Conservation (phyloP, 2,797 vertebrate genomes). For the Chaetophractus vellerosus region DNA sequence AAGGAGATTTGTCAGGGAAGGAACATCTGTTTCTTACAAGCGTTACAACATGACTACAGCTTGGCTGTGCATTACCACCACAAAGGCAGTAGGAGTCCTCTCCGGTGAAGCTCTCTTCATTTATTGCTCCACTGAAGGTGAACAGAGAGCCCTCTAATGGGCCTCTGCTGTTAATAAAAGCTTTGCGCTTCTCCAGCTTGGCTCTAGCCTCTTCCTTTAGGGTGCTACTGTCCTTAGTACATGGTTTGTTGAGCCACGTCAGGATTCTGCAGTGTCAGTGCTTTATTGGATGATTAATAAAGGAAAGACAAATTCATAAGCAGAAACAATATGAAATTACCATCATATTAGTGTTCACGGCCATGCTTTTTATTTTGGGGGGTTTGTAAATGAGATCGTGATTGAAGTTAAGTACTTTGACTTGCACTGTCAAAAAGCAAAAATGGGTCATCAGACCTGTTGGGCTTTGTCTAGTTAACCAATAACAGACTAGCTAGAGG, state of each 20-base stretch:
- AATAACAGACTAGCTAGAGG: slow-evolving; percentile 84
- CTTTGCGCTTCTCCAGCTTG: slow-evolving; percentile 92
- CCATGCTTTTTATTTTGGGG: slow-evolving; percentile 91
- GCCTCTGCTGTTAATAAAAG: slow-evolving; percentile 99
- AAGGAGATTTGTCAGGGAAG: slow-evolving; percentile 97
- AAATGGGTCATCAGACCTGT: slow-evolving; percentile 90
- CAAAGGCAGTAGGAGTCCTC: slow-evolving; percentile 95
- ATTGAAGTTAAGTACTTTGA: slow-evolving; percentile 93
- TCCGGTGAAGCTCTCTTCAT: slow-evolving; percentile 97
- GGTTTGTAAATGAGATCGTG: slow-evolving; percentile 91
- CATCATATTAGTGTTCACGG: slow-evolving; percentile 92
- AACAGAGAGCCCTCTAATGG: slow-evolving; percentile 99
- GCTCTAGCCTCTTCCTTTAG: slow-evolving; percentile 94
- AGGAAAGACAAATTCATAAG: slow-evolving; percentile 98
- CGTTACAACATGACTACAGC: slow-evolving; percentile 94
- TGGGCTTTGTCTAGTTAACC: slow-evolving; percentile 91
- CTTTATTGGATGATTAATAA: slow-evolving; percentile 99
- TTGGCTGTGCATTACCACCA: slow-evolving; percentile 93
- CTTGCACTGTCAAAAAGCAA: slow-evolving; percentile 90
- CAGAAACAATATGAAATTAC: slow-evolving; percentile 96
- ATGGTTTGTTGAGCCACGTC: slow-evolving; percentile 99
- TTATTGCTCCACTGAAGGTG: slow-evolving; percentile 99
- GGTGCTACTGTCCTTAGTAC: slow-evolving; percentile 98
- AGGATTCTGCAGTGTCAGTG: slow-evolving; percentile 99
- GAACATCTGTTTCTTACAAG: slow-evolving; percentile 99